A percentile compares a stretch with the other conserved stretches of the same genome.
Evolutionary conservation across 2,888 invertebrate species (phyloP).

Genomic region (Eupithecia dodoneata): DNA sequence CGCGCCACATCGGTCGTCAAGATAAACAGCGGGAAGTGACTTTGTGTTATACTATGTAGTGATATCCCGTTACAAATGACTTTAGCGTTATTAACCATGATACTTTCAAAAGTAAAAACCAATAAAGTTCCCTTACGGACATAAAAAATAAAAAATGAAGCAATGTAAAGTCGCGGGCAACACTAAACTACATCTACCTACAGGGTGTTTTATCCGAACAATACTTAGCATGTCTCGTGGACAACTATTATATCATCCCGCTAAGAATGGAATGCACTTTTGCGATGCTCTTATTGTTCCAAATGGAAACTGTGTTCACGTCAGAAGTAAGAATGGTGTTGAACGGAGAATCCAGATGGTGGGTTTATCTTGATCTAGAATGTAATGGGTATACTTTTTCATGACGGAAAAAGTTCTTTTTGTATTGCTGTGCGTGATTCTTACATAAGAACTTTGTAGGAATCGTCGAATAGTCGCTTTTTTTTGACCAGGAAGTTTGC

Average conservation of each 20-base stretch:
- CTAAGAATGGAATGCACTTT: slow-evolving; percentile 38
- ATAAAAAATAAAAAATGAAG: background rate
- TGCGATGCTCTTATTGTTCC: slow-evolving; percentile 38
- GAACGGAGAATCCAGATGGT: slow-evolving; percentile 11
- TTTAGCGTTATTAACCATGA: no score
- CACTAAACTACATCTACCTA: background rate
- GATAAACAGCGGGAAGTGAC: no score
- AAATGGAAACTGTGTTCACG: slow-evolving; percentile 27
- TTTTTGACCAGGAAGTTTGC: no score
- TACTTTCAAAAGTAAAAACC: no score
- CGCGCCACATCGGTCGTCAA: no score
- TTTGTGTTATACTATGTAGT: no score
- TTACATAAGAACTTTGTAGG: no score
- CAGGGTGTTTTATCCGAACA: slow-evolving; percentile 53
- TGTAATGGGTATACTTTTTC: background rate
- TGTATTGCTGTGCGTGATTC: no score
- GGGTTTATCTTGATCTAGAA: slow-evolving; percentile 9
- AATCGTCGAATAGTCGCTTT: no score
- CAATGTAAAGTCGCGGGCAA: background rate
- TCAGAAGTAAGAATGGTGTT: slow-evolving; percentile 20
- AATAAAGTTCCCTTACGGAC: no score
- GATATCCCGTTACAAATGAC: no score
- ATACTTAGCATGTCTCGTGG: slow-evolving; percentile 59
- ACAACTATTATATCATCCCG: slow-evolving; percentile 48
- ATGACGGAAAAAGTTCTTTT: background rate